Evolutionary conservation across 2,888 invertebrate species (phyloP).

Genomic region (Catocala sponsa): DNA sequence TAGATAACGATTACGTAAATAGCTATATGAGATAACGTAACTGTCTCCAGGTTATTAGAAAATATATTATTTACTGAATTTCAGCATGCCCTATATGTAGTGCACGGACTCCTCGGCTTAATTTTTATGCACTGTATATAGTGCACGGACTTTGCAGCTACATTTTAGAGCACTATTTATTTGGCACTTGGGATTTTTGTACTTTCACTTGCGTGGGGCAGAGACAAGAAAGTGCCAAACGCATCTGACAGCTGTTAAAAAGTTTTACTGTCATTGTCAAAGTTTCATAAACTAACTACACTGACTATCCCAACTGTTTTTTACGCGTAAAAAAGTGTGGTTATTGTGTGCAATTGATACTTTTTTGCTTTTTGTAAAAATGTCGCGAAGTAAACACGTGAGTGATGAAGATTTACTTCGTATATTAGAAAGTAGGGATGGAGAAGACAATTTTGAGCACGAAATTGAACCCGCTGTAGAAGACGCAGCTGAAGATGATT

Average conservation of each 20-base stretch:
- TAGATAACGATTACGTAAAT: not conserved
- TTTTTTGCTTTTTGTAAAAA: constrained; percentile 1
- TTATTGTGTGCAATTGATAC: not conserved
- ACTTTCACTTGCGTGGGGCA: not conserved
- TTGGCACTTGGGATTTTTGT: not conserved
- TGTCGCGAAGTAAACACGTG: not conserved
- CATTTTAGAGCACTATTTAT: constrained; percentile 1
- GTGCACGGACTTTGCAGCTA: constrained; percentile 5
- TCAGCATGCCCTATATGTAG: constrained; percentile 11
- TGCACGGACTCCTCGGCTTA: constrained; percentile 8
- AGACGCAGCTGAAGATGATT: not conserved
- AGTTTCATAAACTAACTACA: not conserved
- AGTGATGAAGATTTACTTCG: not conserved
- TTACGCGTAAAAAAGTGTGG: not conserved
- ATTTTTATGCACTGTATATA: constrained; percentile 7
- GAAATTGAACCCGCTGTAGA: not conserved
- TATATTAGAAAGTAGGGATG: constrained; percentile 2
- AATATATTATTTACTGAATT: constrained; percentile 7
- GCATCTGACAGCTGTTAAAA: not conserved
- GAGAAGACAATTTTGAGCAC: not conserved
- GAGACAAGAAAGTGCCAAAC: not conserved
- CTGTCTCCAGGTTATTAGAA: constrained; percentile 6
- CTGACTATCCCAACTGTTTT: not conserved
- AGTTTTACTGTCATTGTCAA: not conserved
- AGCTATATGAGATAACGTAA: constrained; percentile 6